Percentiles rank a stretch among this genome's conserved stretches.
Conservation (phyloP, 2,888 invertebrate species). For the Apeira syringaria region DNA sequence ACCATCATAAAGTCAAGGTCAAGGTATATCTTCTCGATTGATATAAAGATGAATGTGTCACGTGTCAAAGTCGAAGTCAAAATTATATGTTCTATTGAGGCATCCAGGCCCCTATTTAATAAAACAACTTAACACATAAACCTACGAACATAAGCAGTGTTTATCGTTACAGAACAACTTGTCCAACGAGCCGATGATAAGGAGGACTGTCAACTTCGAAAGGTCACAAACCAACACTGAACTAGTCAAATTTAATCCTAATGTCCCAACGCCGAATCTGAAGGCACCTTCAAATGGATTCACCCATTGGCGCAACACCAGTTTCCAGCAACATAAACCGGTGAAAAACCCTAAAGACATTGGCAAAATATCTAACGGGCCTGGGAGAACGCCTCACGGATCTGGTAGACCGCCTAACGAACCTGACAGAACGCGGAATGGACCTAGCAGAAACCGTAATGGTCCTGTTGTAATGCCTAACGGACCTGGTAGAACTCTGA, state of each 20-base stretch:
- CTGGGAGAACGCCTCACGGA: background rate
- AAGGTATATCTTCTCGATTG: no score
- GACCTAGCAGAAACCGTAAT: background rate
- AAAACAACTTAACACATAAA: no score
- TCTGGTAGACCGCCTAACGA: background rate
- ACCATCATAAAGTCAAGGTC: no score
- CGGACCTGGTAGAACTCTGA: no score
- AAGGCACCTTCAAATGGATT: background rate
- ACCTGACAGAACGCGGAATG: background rate
- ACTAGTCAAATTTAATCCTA: background rate
- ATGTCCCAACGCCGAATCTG: background rate
- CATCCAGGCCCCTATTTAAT: no score
- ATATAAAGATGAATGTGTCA: no score
- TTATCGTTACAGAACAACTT: constrained; percentile 20
- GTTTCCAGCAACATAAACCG: background rate
- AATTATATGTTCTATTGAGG: no score
- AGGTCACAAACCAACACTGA: constrained; percentile 6
- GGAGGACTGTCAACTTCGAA: constrained; percentile 39
- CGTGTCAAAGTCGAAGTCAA: no score
- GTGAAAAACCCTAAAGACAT: background rate
- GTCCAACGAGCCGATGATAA: constrained; percentile 34
- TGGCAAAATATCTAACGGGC: background rate
- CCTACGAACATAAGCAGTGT: no score
- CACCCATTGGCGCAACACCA: background rate
- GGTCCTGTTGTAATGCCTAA: background rate